A percentile compares a stretch with the other conserved stretches of the same genome.
phyloP scores from a whole-genome alignment of 2,797 vertebrate species.

The Microctenopoma steveboyesi region DNA sequence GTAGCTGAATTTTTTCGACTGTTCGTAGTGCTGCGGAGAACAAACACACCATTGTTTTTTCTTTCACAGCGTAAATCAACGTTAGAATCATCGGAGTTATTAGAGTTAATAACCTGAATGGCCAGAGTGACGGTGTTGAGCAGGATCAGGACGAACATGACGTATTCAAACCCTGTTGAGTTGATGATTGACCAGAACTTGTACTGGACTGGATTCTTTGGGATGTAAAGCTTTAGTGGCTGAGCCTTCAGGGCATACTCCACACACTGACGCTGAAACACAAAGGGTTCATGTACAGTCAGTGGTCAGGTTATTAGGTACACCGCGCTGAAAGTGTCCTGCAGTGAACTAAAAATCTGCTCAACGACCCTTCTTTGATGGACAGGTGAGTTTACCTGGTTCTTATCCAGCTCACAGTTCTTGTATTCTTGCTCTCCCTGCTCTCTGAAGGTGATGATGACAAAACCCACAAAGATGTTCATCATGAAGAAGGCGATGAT shows the following conservation, averaged over 20 bases:
- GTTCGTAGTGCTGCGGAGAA: constrained; percentile 90
- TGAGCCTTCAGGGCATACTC: constrained; percentile 93
- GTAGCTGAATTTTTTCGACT: constrained; percentile 92
- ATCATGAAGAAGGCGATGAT: constrained; percentile 99
- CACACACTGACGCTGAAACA: constrained; percentile 89
- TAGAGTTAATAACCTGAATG: constrained; percentile 84
- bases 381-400: constrained; percentile 86
- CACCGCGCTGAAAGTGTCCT: too few relatives aligned
- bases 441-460: constrained; percentile 99
- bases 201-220: constrained; percentile 91
- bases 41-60: neutral
- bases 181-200: constrained; percentile 94
- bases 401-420: constrained; percentile 99
- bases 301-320: neutral
- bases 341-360: neutral
- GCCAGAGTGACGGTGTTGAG: constrained; percentile 94
- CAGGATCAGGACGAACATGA: constrained; percentile 95
- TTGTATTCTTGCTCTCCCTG: constrained; percentile 98
- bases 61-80: neutral
- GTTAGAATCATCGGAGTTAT: rapidly evolving
- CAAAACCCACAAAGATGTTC: constrained; percentile 99
- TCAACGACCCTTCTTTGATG: neutral
- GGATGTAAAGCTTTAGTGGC: constrained; percentile 92
- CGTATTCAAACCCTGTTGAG: constrained; percentile 92
- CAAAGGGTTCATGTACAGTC: neutral